These are phyloP conservation scores for Esox lucius DNA, from an alignment of 2,797 vertebrate genomes.

Conservation along the genomic window DNA sequence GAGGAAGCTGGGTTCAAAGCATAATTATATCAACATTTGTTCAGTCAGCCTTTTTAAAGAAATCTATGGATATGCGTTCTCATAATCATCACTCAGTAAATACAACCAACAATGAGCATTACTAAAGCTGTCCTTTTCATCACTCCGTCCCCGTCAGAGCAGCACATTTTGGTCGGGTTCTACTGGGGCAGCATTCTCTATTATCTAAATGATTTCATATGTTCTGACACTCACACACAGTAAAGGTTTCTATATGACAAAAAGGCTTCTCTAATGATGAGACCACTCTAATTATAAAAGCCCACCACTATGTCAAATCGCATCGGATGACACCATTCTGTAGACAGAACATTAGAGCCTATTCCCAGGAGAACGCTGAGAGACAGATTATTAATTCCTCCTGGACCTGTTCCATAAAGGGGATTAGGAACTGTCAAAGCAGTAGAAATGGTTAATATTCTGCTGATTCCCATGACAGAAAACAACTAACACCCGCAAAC, in stretches of 20 bases:
- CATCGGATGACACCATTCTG: constrained; percentile 31
- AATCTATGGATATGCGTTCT: not conserved
- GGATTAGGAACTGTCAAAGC: constrained; percentile 43
- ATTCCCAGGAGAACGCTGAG: constrained; percentile 29
- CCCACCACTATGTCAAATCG: constrained; percentile 17
- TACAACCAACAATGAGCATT: not conserved
- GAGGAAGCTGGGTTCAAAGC: not conserved
- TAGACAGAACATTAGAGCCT: not conserved
- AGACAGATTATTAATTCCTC: constrained; percentile 33
- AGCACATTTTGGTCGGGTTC: not conserved
- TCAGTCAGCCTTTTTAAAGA: not conserved
- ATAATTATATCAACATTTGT: not conserved
- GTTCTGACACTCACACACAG: not conserved
- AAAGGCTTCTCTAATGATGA: not conserved
- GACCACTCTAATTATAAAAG: constrained; percentile 21
- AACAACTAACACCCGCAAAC: constrained; percentile 17
- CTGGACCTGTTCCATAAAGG: constrained; percentile 41
- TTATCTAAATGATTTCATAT: not conserved
- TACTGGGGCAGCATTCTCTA: not conserved
- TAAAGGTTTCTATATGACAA: constrained; percentile 1
- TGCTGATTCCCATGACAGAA: constrained; percentile 28
- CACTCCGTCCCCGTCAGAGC: not conserved
- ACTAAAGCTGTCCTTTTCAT: not conserved
- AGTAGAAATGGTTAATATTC: constrained; percentile 32
- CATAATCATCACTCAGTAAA: not conserved